These are phyloP conservation scores for Scotopteryx bipunctaria DNA, from an alignment of 2,888 invertebrate genomes.

Conservation along the genomic window DNA sequence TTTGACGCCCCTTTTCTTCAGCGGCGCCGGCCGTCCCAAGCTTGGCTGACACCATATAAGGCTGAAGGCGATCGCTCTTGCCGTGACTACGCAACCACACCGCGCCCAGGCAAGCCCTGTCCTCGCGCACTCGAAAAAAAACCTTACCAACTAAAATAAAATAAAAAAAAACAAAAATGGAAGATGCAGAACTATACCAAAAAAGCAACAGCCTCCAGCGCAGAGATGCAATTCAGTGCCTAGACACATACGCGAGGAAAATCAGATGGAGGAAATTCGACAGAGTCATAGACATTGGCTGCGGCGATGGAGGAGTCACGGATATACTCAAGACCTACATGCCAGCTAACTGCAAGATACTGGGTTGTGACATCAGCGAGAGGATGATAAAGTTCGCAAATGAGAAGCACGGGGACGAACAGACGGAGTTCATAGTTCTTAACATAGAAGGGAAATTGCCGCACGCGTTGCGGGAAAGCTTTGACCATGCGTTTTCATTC, in stretches of 20 bases:
- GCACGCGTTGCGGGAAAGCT: constrained; percentile 71
- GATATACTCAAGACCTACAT: constrained; percentile 84
- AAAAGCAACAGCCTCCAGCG: constrained; percentile 87
- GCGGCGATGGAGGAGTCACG: constrained; percentile 88
- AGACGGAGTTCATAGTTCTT: constrained; percentile 75
- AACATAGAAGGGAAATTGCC: constrained; percentile 84
- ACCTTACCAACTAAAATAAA: constrained; percentile 38
- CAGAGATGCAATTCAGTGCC: constrained; percentile 79
- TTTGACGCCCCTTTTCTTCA: constrained; percentile 5
- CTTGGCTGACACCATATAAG: constrained; percentile 63
- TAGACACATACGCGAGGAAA: constrained; percentile 84
- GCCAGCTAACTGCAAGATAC: constrained; percentile 74
- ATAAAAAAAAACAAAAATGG: constrained; percentile 50
- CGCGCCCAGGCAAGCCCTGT: constrained; percentile 60
- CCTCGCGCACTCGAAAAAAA: constrained; percentile 53
- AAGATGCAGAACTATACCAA: constrained; percentile 87
- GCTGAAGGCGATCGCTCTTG: constrained; percentile 57
- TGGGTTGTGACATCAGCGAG: constrained; percentile 88
- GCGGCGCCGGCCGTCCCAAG: constrained; percentile 39
- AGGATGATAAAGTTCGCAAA: constrained; percentile 88
- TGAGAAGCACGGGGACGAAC: constrained; percentile 71
- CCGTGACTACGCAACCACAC: constrained; percentile 64
- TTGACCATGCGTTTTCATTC: constrained; percentile 89
- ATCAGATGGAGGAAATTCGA: constrained; percentile 82
- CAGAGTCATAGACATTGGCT: constrained; percentile 87